Percentiles rank a stretch among this genome's conserved stretches.
Evolutionary conservation across 2,797 vertebrate genomes (phyloP).

Genomic region (Lepus oiostolus): DNA sequence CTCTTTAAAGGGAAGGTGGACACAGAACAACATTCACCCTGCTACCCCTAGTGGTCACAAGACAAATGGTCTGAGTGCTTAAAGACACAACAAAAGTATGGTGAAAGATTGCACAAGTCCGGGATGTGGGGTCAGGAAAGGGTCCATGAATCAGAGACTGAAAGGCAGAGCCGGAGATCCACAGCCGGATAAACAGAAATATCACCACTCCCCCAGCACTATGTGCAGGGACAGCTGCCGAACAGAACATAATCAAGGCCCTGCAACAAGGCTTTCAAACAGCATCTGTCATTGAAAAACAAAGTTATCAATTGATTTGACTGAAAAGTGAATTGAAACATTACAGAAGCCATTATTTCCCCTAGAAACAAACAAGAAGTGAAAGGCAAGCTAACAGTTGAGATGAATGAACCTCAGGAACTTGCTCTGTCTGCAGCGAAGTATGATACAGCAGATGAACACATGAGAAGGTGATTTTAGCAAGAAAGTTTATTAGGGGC

Average conservation of each 20-base stretch:
- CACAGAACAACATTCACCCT: rapidly evolving
- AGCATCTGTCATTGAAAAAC: not conserved
- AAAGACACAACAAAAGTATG: not conserved
- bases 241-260: not conserved
- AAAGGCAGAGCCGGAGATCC: not conserved
- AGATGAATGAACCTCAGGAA: too few relatives aligned
- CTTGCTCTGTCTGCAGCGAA: too few relatives aligned
- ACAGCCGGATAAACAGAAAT: not conserved
- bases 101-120: not conserved
- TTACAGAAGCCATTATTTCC: not conserved
- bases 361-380: conserved; percentile 46
- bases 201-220: too few relatives aligned
- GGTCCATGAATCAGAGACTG: not conserved
- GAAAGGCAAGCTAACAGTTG: not conserved
- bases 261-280: not conserved
- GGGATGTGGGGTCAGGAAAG: not conserved
- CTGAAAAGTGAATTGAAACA: not conserved
- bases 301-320: not conserved
- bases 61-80: rapidly evolving
- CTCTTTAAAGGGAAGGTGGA: too few relatives aligned
- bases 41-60: rapidly evolving
- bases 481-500: too few relatives aligned
- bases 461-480: too few relatives aligned
- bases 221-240: rapidly evolving
- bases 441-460: too few relatives aligned